Percentiles rank a stretch among this genome's conserved stretches.
phyloP scores from a whole-genome alignment of 2,113 vertebrate species.

The Tor tambroides region DNA sequence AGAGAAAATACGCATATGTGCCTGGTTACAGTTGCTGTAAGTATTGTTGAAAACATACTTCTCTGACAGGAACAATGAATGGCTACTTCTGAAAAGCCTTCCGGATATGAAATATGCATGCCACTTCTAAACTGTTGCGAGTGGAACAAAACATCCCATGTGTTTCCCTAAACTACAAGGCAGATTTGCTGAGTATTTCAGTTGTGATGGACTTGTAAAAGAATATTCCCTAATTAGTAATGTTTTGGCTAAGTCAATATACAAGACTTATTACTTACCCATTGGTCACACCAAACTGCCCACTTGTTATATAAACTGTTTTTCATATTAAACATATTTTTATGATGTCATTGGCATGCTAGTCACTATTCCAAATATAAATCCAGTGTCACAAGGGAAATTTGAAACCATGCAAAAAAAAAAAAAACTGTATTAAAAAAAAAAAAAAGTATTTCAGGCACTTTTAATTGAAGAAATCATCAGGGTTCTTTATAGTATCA shows the following conservation, averaged over 20 bases:
- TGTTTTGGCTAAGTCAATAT: neutral
- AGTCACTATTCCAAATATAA: slow-evolving; percentile 71
- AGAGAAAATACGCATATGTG: slow-evolving; percentile 21
- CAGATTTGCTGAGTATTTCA: slow-evolving; percentile 36
- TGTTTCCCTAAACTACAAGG: slow-evolving; percentile 9
- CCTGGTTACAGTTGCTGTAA: slow-evolving; percentile 24
- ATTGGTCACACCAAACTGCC: slow-evolving; percentile 58
- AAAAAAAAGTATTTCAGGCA: slow-evolving; percentile 57
- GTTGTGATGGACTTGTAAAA: slow-evolving; percentile 25
- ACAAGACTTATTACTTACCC: slow-evolving; percentile 42
- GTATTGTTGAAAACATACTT: slow-evolving; percentile 14
- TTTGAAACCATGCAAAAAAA: slow-evolving; percentile 62
- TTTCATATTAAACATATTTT: slow-evolving; percentile 74
- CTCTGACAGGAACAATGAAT: neutral
- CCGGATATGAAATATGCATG: slow-evolving; percentile 28
- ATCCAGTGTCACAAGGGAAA: slow-evolving; percentile 66
- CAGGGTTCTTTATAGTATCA: neutral
- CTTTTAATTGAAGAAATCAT: neutral
- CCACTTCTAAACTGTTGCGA: neutral
- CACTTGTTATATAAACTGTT: slow-evolving; percentile 74
- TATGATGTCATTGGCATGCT: slow-evolving; percentile 77
- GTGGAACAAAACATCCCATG: neutral
- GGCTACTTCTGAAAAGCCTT: neutral
- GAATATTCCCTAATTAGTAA: neutral
- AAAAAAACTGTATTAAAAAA: neutral